Base-by-base conservation (phyloP, 2,888 invertebrate genomes). In the Graphium colonna region DNA sequence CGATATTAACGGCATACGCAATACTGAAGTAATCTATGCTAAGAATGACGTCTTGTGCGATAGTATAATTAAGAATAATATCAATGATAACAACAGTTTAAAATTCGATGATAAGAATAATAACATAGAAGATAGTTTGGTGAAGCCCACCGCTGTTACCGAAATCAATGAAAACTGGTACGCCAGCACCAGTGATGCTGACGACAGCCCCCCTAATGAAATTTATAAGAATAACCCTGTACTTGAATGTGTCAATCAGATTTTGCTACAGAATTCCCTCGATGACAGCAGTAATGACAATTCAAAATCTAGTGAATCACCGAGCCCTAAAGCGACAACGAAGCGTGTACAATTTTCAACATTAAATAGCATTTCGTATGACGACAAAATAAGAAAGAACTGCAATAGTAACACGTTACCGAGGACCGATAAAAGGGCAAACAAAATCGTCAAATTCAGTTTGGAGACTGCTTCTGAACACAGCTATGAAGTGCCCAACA, bases 231-330 rank as follows among this genome's bases (percentile, higher is more conserved):
- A 95, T 62, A 96, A 96, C 80, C 96, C 96, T 0, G 96, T 96
- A 5, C 79, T 96, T 46, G 96, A 96, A 77, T 96, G 96, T 71
- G 95, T 96, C 60, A 96, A 96, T 83, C 96, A 95, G 80, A 96
- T 96, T 64, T 82, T 96, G 36, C 79, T 96, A 26, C 94, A 95
- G 65, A 95, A 96, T 73, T 92, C 92, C 15, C 86, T 92, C 74
- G 92, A 92, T 58, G 92, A 90, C 55, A 91, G 89, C 62, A 88
- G 87, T 58, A 87, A 86, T 62, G 89, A 89, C 58, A 85, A 82
- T 63, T 86, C 88, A 7, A 85, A 87, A 63, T 85, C 83, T 38
- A 88, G 89, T 61, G 86, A 90, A 71, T 67, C 85, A 42, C 85
- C 86, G 13, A 88, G 89, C 60, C 90, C 90, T 5, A 90, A 90